Base-by-base conservation (phyloP, 2,888 invertebrate genomes). In the Arrhopalites spinosus region DNA sequence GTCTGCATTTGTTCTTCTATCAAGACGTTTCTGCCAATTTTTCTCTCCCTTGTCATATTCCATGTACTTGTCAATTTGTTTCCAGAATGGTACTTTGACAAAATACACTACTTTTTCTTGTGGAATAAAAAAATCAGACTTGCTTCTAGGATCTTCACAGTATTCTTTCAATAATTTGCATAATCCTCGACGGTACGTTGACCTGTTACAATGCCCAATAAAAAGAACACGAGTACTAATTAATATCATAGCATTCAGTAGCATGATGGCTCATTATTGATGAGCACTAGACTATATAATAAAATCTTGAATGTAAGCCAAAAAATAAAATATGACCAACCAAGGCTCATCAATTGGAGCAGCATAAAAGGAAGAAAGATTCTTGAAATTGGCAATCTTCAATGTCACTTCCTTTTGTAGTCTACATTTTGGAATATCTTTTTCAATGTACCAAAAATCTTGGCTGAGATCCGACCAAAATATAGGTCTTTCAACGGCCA, bases 1-100 rank as follows among this genome's bases (percentile, higher is more conserved):
- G 17, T 78, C 45, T 13, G 43, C 36, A 76, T 43, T 36, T 8
- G 63, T 53, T 70, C 73, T 15, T 43, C 69, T 43, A 30, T 75
- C 36, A 15, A 25, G 17, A 50, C 29, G 27, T 68, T 25, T n/a
- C 15, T 20, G 47, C 68, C 70, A 67, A 17, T n/a, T 1, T 30
- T 1, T 27, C 0, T 53, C 56, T 56, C 59, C 73, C 30, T 68
- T 61, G 1, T 63, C 67, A 11, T 15, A 1, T 7, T 30, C 15
- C 72, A 73, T 68, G 23, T 63, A 47, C 23, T 45, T 17, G 47
- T 68, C 61, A 27, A 78, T 73, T 20, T 67, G 61, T 1, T 25
- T 67, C 79, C 79, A 79, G 8, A 47, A 17, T 30, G 75, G 77
- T 27, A 77, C 76, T 30, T 71, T 69, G 15, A 79, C 78, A 23